A percentile compares a stretch with the other conserved stretches of the same genome.
These are phyloP conservation scores for Polyergus mexicanus DNA, from an alignment of 1,140 invertebrate species.

Conservation along the genomic window DNA sequence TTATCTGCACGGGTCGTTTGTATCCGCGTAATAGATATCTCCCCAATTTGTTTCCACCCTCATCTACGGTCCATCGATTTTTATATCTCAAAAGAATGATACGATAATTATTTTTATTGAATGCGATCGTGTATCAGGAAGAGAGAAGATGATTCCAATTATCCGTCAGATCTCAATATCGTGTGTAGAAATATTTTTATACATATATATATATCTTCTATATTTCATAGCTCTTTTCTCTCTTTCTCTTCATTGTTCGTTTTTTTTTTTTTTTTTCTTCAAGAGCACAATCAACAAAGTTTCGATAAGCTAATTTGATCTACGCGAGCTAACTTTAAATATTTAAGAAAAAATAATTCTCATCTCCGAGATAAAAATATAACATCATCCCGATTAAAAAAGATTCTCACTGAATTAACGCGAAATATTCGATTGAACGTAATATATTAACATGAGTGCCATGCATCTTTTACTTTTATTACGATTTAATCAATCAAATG, in stretches of 20 bases:
- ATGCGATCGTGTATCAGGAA: conserved; percentile 67
- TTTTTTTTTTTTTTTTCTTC: neutral
- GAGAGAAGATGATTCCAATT: conserved; percentile 61
- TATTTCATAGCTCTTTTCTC: neutral
- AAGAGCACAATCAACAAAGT: neutral
- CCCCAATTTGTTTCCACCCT: conserved; percentile 72
- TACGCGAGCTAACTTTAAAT: neutral
- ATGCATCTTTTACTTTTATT: neutral
- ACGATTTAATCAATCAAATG: neutral
- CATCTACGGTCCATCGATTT: conserved; percentile 71
- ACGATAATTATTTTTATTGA: conserved; percentile 76
- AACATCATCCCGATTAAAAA: neutral
- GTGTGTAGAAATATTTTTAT: conserved; percentile 27
- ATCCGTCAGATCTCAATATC: conserved; percentile 26
- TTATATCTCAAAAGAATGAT: conserved; percentile 63
- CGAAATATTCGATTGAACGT: neutral
- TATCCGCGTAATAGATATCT: conserved; percentile 65
- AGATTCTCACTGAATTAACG: neutral
- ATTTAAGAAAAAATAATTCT: neutral
- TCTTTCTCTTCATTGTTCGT: neutral
- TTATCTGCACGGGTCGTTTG: conserved; percentile 70
- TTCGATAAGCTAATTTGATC: neutral
- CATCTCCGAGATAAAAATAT: neutral
- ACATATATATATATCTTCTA: neutral
- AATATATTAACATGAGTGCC: too few species aligned